Base-by-base conservation (phyloP, 2,888 invertebrate genomes). In the Aplocera efformata region DNA sequence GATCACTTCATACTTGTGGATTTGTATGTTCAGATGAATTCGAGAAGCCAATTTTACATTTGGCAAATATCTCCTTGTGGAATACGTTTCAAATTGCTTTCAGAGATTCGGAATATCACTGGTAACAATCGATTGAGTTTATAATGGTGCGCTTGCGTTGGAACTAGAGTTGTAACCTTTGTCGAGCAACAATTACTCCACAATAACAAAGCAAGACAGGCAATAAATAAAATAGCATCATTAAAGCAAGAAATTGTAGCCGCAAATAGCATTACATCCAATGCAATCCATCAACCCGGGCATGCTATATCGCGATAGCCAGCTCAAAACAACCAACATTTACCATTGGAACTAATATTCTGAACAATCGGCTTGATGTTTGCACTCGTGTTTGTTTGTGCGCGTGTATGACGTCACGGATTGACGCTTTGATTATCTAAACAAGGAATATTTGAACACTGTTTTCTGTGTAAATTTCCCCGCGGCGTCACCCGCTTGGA, bases 301-400 rank as follows among this genome's bases (percentile, higher is more conserved):
- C 67, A 67, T 67, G 70, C 69, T 67, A 74, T 79, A 79, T 74
- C 72, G 63, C 68, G 69, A 71, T 73, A 60, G 62, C 35, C 49
- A 55, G 54, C 48, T 57, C 38, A 44, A 49, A 53, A 56, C 59
- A 60, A 60, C 70, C 60, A 67, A 67, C 74, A 76, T 73, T 73
- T 77, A 72, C 74, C 68, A 71, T 68, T 65, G 56, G 62, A 70
- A 70, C 73, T 73, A 79, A 79, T 80, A 77, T 73, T 45, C 72
- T 65, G 75, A 69, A 76, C 77, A 76, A 76, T 70, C 69, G 65
- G 38, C 32, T 46, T 57, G 60, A 34, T 67, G 60, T 75, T 72
- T 73, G 68, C 61, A 54, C 58, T 48, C 42, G 58, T 58, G 53
- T 62, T 63, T 67, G 65, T 59, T 58, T 61, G 63, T 60, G 58